Evolutionary conservation across 2,888 invertebrate genomes (phyloP), one percentile per base, ranked within the genome.

Genomic region (Agrochola circellaris): DNA sequence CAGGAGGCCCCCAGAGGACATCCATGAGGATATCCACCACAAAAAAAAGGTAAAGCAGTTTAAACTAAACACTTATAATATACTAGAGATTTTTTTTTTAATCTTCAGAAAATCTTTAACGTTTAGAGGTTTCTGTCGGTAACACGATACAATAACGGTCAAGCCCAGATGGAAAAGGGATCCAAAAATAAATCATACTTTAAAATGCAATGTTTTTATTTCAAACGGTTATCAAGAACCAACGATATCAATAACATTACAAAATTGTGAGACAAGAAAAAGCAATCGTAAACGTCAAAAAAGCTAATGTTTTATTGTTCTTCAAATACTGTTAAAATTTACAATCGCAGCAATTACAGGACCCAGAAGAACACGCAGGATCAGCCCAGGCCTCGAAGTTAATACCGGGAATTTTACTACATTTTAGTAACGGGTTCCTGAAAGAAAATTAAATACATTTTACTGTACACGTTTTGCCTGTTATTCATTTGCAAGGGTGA

Each of bases 401-500:
- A 4, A 82, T 73, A 13, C 72, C 58, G 3, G 67, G n/a, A 20
- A 82, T 74, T 7, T 65, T 20, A 30, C 34, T 1, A 64, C 83
- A 82, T 23, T 61, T 38, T 11, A 68, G 20, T 48, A 74, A 26
- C 1, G 77, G 83, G 34, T 82, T 82, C 20, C 83, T 82, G 56
- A 4, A 82, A 82, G 0, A 15, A 58, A 81, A 73, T 30, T 9
- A 6, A 23, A 23, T 11, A 34, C 0, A 34, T 30, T 26, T 66
- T 48, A 30, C 13, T 26, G 20, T 15, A 30, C 15, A 30, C 30
- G 15, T 15, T 48, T 48, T 30, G 1, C 15, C 7, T 23, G 8
- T 23, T 20, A 30, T 23, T 17, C 23, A 9, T 23, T 67, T 3
- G 23, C 9, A 51, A 23, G 5, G 4, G 1, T 15, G 6, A 9